Percentiles rank a stretch among this genome's conserved stretches.
Conservation (phyloP, 1,140 invertebrate species). For the Eubasilissa regina region DNA sequence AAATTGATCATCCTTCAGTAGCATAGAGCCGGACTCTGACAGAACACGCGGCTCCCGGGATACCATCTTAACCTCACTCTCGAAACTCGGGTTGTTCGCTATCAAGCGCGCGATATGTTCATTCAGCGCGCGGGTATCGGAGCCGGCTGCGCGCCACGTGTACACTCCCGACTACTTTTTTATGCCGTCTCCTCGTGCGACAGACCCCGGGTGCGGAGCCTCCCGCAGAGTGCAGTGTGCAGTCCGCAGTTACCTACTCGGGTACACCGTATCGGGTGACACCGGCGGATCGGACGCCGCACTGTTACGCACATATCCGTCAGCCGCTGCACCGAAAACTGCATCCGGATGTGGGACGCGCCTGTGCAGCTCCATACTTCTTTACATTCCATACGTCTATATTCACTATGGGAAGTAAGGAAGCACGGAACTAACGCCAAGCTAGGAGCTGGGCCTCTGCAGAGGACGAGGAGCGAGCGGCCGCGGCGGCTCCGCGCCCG, state of each 20-base stretch:
- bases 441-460: conserved; percentile 59
- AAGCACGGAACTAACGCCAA: conserved; percentile 90
- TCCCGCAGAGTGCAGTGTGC: background rate
- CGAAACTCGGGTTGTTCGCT: too few relatives aligned
- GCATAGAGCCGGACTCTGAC: too few relatives aligned
- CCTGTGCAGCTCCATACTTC: conserved; percentile 90
- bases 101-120: too few relatives aligned
- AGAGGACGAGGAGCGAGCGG: conserved; percentile 54
- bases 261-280: background rate
- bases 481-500: conserved; percentile 62
- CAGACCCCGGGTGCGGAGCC: conserved; percentile 2
- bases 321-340: background rate
- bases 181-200: conserved; percentile 19
- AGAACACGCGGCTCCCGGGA: too few relatives aligned
- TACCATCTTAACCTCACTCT: too few relatives aligned
- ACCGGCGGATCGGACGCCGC: background rate
- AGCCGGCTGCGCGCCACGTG: conserved; percentile 25
- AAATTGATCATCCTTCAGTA: too few relatives aligned
- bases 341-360: conserved; percentile 43
- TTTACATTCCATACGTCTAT: conserved; percentile 95
- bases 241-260: background rate
- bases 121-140: background rate
- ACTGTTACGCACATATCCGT: background rate
- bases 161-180: conserved; percentile 37
- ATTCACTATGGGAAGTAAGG: conserved; percentile 95